These are phyloP conservation scores for Chrysemys picta DNA, from an alignment of 2,113 vertebrate species.

Conservation along the genomic window DNA sequence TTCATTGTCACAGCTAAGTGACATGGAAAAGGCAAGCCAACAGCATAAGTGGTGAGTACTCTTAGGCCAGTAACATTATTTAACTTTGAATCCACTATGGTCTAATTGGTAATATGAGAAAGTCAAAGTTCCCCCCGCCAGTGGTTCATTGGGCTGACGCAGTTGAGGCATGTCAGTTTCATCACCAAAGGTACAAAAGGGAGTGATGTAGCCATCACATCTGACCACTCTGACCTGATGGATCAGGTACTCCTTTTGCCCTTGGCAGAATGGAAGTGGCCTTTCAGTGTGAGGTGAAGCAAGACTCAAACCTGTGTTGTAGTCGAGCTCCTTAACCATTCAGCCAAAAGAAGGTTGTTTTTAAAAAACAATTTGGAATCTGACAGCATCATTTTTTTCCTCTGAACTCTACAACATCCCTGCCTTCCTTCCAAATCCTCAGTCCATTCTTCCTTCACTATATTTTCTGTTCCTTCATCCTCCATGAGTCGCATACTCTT, in stretches of 20 bases:
- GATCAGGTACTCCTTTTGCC: too few relatives aligned
- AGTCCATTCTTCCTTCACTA: neutral
- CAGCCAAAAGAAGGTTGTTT: neutral
- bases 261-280: neutral
- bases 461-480: conserved; percentile 35
- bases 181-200: too few relatives aligned
- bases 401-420: neutral
- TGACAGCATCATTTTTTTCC: conserved; percentile 20
- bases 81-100: neutral
- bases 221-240: neutral
- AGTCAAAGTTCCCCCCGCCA: neutral
- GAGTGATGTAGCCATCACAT: neutral
- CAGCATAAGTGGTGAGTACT: neutral
- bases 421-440: neutral
- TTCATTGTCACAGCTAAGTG: neutral
- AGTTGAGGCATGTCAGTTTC: neutral
- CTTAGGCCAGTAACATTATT: neutral
- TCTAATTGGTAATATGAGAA: neutral
- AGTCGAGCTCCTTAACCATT: neutral
- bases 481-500: neutral
- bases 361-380: neutral
- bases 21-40: neutral
- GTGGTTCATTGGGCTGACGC: neutral
- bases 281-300: neutral
- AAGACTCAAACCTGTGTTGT: neutral